Percentiles rank a stretch among this genome's conserved stretches.
Conservation (phyloP, 2,888 invertebrate species). For the Nephrotoma guestfalica region DNA sequence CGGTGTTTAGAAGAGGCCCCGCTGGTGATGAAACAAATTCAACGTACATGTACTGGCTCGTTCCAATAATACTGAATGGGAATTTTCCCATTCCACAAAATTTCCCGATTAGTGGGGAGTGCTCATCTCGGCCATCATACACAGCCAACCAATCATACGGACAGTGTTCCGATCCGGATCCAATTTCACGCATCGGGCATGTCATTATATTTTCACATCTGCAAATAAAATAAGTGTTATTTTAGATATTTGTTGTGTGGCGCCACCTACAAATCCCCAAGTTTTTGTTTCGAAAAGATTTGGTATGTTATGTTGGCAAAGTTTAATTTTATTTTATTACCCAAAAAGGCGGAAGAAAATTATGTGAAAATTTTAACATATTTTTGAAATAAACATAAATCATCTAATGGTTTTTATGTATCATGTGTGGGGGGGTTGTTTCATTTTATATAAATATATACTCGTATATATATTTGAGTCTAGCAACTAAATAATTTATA, state of each 20-base stretch:
- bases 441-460: not conserved
- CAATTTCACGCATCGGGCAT: conserved; percentile 83
- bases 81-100: conserved; percentile 90
- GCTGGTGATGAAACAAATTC: conserved; percentile 82
- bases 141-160: conserved; percentile 81
- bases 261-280: not conserved
- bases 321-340: not conserved
- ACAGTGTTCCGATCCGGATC: conserved; percentile 74
- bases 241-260: not conserved
- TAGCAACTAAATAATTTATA: not conserved
- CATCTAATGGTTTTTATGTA: not conserved
- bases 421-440: not conserved
- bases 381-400: not conserved
- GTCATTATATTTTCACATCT: conserved; percentile 90
- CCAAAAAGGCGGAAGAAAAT: not conserved
- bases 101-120: conserved; percentile 74
- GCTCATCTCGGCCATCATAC: conserved; percentile 81
- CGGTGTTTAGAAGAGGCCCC: conserved; percentile 79
- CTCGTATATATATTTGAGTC: not conserved
- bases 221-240: conserved; percentile 10
- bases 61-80: conserved; percentile 86
- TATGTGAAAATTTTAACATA: conserved; percentile 1
- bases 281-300: not conserved
- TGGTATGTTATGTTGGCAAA: not conserved
- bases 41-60: conserved; percentile 75